phyloP scores from a whole-genome alignment of 2,113 vertebrate species.

The Polypterus bichir region DNA sequence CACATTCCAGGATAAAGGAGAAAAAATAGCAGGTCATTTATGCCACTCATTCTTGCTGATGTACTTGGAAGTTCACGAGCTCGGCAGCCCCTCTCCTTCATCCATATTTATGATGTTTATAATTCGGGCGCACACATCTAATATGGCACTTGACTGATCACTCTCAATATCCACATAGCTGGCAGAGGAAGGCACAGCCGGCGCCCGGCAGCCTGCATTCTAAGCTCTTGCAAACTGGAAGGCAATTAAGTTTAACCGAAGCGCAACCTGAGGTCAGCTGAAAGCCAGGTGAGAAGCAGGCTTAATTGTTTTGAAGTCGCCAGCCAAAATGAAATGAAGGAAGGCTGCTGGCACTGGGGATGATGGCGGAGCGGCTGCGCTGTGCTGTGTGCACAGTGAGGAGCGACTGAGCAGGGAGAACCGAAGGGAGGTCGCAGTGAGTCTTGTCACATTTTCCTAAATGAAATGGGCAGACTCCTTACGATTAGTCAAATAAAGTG shows the following conservation, averaged over 20 bases:
- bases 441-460: conserved; percentile 60
- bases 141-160: conserved; percentile 25
- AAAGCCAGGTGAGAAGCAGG: conserved; percentile 32
- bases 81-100: conserved; percentile 38
- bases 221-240: conserved; percentile 34
- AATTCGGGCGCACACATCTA: conserved; percentile 17
- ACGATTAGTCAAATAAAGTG: conserved; percentile 84
- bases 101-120: conserved; percentile 42
- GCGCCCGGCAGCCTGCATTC: conserved; percentile 33
- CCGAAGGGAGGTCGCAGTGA: conserved; percentile 44
- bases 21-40: background rate
- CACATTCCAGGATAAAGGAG: background rate
- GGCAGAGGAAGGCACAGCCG: conserved; percentile 1
- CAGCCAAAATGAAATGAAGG: conserved; percentile 36
- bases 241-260: conserved; percentile 48
- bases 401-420: conserved; percentile 8
- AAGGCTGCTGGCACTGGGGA: conserved; percentile 15
- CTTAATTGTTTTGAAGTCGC: conserved; percentile 19
- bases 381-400: background rate
- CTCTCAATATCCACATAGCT: conserved; percentile 13
- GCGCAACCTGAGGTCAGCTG: conserved; percentile 25
- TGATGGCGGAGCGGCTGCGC: background rate
- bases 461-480: conserved; percentile 65
- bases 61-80: conserved; percentile 6
- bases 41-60: background rate